Evolutionary conservation across 1,140 invertebrate species (phyloP).

Genomic region (Scaptomyza hsui): DNA sequence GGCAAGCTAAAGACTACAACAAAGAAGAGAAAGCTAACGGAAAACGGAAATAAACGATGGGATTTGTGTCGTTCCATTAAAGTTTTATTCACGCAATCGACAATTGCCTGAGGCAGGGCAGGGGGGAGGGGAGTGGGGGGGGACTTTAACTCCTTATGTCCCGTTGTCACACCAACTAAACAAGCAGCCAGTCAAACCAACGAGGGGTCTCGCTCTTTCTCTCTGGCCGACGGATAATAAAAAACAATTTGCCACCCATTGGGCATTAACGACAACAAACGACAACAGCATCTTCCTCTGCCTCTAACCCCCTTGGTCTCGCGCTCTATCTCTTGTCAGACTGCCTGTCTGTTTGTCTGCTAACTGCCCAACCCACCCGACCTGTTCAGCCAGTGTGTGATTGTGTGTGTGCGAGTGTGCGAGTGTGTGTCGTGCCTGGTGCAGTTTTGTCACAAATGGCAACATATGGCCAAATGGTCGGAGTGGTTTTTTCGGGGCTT

Average conservation of each 20-base stretch:
- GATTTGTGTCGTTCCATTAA: slow-evolving; percentile 84
- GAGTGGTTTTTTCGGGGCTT: slow-evolving; percentile 51
- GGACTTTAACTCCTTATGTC: slow-evolving; percentile 61
- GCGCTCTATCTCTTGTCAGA: slow-evolving; percentile 1
- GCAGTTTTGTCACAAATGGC: slow-evolving; percentile 78
- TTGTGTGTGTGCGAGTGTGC: not conserved
- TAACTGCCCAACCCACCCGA: slow-evolving; percentile 20
- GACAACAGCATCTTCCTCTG: slow-evolving; percentile 58
- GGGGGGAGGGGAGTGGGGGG: slow-evolving; percentile 20
- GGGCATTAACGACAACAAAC: slow-evolving; percentile 82
- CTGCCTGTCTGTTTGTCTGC: slow-evolving; percentile 12
- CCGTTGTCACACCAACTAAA: slow-evolving; percentile 17
- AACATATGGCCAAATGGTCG: slow-evolving; percentile 75
- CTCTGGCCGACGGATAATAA: slow-evolving; percentile 71
- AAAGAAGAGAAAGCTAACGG: slow-evolving; percentile 1
- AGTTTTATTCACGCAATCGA: slow-evolving; percentile 83
- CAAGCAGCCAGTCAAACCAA: slow-evolving; percentile 1
- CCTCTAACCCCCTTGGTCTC: slow-evolving; percentile 31
- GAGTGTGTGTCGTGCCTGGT: slow-evolving; percentile 46
- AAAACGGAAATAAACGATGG: slow-evolving; percentile 30
- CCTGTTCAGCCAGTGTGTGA: not conserved
- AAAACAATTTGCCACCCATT: slow-evolving; percentile 84
- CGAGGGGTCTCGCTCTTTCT: slow-evolving; percentile 17
- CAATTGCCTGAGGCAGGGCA: slow-evolving; percentile 27
- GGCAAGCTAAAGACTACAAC: slow-evolving; percentile 8